Evolutionary conservation across 2,888 invertebrate species (phyloP).

Genomic region (Eupithecia insigniata): DNA sequence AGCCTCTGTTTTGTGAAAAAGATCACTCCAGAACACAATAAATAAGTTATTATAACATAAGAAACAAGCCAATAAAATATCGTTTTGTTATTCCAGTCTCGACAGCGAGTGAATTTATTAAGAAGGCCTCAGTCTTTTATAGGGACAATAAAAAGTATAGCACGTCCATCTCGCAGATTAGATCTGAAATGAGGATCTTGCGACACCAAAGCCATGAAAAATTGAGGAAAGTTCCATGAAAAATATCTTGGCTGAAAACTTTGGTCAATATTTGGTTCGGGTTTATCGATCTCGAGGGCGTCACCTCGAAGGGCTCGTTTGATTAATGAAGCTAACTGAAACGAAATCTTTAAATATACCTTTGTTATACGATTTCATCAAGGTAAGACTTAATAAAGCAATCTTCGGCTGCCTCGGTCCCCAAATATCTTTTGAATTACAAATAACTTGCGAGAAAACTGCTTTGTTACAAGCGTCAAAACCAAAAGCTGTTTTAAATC

Average conservation of each 20-base stretch:
- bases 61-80: constrained; percentile 51
- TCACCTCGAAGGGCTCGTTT: not conserved
- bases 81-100: constrained; percentile 64
- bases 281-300: not conserved
- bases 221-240: constrained; percentile 20
- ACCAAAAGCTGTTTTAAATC: constrained; percentile 37
- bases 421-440: constrained; percentile 4
- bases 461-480: constrained; percentile 26
- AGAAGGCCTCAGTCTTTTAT: constrained; percentile 68
- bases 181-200: constrained; percentile 68
- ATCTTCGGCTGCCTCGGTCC: not conserved
- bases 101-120: constrained; percentile 59
- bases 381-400: constrained; percentile 1
- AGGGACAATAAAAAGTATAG: constrained; percentile 75
- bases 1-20: not conserved
- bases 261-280: constrained; percentile 3
- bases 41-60: constrained; percentile 44
- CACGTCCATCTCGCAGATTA: constrained; percentile 76
- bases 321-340: not conserved
- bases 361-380: not conserved
- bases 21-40: constrained; percentile 9
- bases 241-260: constrained; percentile 9
- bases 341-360: constrained; percentile 4
- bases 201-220: constrained; percentile 33
- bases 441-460: constrained; percentile 1